Evolutionary conservation across 2,888 invertebrate species (phyloP).

Genomic region (Diarsia dahlii): DNA sequence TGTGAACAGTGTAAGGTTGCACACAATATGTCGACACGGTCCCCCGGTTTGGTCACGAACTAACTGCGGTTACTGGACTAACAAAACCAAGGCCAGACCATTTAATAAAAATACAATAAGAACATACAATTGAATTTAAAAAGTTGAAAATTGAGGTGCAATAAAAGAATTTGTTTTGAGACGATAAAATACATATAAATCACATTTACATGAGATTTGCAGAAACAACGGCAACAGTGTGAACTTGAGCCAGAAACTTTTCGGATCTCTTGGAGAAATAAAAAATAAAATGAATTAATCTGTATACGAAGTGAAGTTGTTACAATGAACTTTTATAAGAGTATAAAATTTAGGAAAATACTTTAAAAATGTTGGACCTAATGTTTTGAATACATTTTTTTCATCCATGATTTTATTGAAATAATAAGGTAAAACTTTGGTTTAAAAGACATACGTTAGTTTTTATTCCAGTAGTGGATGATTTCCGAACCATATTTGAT

Average conservation of each 20-base stretch:
- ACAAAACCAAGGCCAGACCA: slow-evolving; percentile 36
- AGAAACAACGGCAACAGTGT: slow-evolving; percentile 35
- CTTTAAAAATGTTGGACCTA: background rate
- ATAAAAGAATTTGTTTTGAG: slow-evolving; percentile 43
- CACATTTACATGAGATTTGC: slow-evolving; percentile 37
- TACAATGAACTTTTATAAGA: background rate
- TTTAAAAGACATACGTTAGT: background rate
- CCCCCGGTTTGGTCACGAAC: slow-evolving; percentile 51
- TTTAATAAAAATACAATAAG: slow-evolving; percentile 34
- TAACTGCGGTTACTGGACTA: slow-evolving; percentile 24
- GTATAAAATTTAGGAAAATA: background rate
- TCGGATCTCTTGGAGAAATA: slow-evolving; percentile 1
- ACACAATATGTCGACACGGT: slow-evolving; percentile 16
- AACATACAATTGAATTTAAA: slow-evolving; percentile 27
- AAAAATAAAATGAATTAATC: slow-evolving; percentile 4
- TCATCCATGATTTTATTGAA: background rate
- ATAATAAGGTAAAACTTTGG: background rate
- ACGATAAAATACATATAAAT: slow-evolving; percentile 50
- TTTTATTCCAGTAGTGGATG: background rate
- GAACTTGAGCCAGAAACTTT: slow-evolving; percentile 15
- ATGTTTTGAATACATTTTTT: background rate
- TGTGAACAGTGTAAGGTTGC: slow-evolving; percentile 15
- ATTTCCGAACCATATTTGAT: background rate
- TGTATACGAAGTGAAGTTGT: slow-evolving; percentile 4
- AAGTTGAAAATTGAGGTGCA: slow-evolving; percentile 38